Base-by-base conservation (phyloP, 2,797 vertebrate species). In the Pseudochromis fuscus region DNA sequence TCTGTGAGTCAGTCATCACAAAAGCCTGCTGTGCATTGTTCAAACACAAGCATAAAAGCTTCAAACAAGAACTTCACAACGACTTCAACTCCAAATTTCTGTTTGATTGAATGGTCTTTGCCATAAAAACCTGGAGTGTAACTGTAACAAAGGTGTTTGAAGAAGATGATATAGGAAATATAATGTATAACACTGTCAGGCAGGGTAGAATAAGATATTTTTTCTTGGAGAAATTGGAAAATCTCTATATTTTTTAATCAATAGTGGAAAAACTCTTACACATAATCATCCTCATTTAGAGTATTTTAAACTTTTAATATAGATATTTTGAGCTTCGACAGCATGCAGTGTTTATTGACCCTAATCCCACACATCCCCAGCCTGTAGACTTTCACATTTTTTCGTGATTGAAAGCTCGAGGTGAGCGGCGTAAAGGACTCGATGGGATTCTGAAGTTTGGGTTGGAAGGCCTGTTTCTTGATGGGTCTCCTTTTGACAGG, bases 401-500 rank as follows among this genome's bases (percentile, higher is more conserved):
- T 38, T 16, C 4, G 51, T 1, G 1, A 72, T 5, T 63, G 68
- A 80, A 27, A 72, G 38, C 55, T 77, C 0, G 24, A 78, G 72
- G 75, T 82, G 61, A 84, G 28, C 25, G 13, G 64, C 11, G 3
- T 64, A 21, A 68, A 84, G 50, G 31, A 65, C n/a, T 66, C 24
- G 0, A 55, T 67, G 52, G 69, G 37, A 67, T 71, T 68, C 61
- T 63, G n/a, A 65, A 67, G 51, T 75, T 79, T 50, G 21, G 28
- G 45, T 56, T 67, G 48, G 64, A 62, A 63, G 46, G 62, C 75
- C 67, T 28, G 57, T 77, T 84, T 72, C 58, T 81, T n/a, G 68
- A 74, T 40, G 67, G 66, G 19, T 75, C 70, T 10, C 27, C 58
- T 79, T 71, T 62, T 75, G 87, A 85, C 84, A 84, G 77, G 44